These are phyloP conservation scores for Pica pica DNA, from an alignment of 2,113 vertebrate genomes.

Conservation along the genomic window DNA sequence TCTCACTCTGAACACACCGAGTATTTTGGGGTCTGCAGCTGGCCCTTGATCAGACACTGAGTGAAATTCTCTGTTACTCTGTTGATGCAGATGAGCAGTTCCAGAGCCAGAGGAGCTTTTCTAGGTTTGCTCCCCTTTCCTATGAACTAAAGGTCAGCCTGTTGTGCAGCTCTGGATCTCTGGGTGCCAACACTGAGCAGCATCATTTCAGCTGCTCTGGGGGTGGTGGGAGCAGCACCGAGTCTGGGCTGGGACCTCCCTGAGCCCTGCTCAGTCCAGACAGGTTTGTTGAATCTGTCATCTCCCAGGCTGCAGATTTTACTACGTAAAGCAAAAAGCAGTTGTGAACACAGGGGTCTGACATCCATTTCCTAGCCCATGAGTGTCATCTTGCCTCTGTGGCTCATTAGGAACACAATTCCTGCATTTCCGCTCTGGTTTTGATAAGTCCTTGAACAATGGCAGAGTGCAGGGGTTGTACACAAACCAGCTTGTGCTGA, in stretches of 20 bases:
- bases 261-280: neutral
- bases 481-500: neutral
- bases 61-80: neutral
- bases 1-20: accelerated
- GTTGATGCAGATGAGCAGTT: neutral
- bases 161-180: neutral
- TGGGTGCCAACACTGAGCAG: neutral
- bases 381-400: neutral
- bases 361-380: neutral
- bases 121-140: neutral
- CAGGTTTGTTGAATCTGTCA: neutral
- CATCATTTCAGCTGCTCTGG: neutral
- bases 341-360: accelerated
- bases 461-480: neutral
- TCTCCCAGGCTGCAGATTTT: neutral
- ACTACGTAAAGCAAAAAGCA: neutral
- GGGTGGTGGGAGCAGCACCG: neutral
- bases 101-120: neutral
- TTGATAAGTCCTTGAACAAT: neutral
- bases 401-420: neutral
- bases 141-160: neutral
- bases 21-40: neutral
- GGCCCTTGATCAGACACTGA: neutral
- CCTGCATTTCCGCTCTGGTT: neutral
- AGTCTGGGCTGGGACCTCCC: neutral